Evolutionary conservation across 2,888 invertebrate genomes (phyloP), one percentile per base, ranked within the genome.

Genomic region (Ptilodon capucinus): DNA sequence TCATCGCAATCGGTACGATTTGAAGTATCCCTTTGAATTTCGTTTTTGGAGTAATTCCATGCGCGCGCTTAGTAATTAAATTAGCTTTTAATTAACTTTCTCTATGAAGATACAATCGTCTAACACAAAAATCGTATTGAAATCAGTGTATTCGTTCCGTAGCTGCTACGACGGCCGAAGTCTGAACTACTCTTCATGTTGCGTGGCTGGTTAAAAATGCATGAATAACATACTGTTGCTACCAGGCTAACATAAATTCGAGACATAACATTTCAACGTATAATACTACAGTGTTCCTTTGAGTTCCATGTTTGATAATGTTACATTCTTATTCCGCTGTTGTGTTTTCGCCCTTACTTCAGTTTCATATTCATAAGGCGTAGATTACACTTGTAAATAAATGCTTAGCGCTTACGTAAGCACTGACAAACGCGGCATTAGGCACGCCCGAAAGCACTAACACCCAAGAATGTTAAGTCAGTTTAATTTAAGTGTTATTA

Each of bases 301-400:
- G 30, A 30, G 30, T 30, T 30, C 30, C 30, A 13, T n/a, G n/a
- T 30, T 30, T 30, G 23, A 23, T 23, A n/a, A n/a, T n/a, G n/a
- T n/a, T n/a, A n/a, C n/a, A n/a, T n/a, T n/a, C n/a, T 23, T 4
- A 23, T 23, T 17, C 2, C 17, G 35, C 35, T 17, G 34, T 16
- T 16, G 34, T 34, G n/a, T 28, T 14, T 2, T 35, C 17, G 9
- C 17, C 17, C 17, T 35, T 35, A 35, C 4, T 46, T 17, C 39
- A 30, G 44, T 48, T 63, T 51, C 54, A 62, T 64, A 58, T 58
- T 60, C 60, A 60, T 67, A 51, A 57, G 47, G 42, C 43, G 38
- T 4, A 44, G 52, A 67, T 67, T 67, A 57, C 58, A 67, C 62
- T 64, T 67, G 66, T 67, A 67, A 67, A 64, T 61, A 50, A 56